Conservation (phyloP, 2,888 invertebrate species). For the Callinectes sapidus region DNA sequence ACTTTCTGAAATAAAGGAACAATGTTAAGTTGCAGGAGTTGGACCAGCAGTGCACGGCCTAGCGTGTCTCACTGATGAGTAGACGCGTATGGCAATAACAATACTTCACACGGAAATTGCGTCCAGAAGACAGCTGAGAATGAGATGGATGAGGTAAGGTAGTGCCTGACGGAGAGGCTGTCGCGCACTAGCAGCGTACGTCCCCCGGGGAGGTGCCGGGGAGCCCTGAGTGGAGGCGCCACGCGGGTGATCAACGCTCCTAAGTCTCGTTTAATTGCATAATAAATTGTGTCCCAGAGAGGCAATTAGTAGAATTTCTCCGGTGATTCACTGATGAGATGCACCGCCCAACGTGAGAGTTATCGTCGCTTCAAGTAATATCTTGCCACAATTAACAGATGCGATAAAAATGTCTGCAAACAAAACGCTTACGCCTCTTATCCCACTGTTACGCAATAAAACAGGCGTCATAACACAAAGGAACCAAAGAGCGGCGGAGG, state of each 20-base stretch:
- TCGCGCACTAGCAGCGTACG: neutral
- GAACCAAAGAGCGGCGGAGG: neutral
- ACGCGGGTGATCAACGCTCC: conserved; percentile 29
- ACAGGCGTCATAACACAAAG: conserved; percentile 20
- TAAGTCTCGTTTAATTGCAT: conserved; percentile 34
- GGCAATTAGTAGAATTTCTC: conserved; percentile 37
- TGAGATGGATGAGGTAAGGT: neutral
- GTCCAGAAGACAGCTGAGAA: neutral
- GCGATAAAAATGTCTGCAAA: neutral
- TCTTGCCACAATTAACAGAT: neutral
- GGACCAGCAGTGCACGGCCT: neutral
- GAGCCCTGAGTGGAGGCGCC: conserved; percentile 2
- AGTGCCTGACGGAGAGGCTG: conserved; percentile 13
- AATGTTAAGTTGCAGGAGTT: neutral
- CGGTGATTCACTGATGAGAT: conserved; percentile 36
- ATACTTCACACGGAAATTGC: neutral
- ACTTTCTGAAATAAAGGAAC: neutral
- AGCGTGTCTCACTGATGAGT: neutral
- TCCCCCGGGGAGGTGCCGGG: neutral
- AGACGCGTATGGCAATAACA: neutral
- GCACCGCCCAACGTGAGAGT: conserved; percentile 4
- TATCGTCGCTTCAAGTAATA: conserved; percentile 22
- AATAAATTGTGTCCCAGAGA: conserved; percentile 31
- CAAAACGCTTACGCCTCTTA: neutral
- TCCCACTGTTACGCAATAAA: neutral